phyloP scores from a whole-genome alignment of 2,113 vertebrate genomes.

The Caretta caretta region DNA sequence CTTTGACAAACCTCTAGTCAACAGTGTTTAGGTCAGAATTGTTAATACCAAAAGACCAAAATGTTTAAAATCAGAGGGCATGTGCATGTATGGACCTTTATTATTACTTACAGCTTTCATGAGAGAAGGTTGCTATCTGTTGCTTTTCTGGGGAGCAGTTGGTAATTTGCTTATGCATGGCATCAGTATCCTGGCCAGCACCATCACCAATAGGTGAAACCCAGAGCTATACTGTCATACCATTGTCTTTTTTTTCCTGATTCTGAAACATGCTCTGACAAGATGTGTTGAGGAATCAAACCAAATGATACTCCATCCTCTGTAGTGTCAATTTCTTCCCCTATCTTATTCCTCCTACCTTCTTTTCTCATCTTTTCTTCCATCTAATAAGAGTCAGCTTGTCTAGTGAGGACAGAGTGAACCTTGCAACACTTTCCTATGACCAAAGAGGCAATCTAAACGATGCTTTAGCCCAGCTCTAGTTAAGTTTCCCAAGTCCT shows the following conservation, averaged over 20 bases:
- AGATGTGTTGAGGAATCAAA: background rate
- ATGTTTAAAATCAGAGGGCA: background rate
- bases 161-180: background rate
- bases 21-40: background rate
- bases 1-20: background rate
- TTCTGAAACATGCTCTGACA: background rate
- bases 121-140: fast-evolving
- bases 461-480: too few relatives aligned
- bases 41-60: background rate
- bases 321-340: background rate
- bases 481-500: too few relatives aligned
- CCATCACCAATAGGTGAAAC: background rate
- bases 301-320: too few relatives aligned
- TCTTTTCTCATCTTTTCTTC: background rate
- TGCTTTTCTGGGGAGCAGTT: fast-evolving
- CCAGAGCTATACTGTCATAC: background rate
- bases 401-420: background rate
- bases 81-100: fast-evolving
- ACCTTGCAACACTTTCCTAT: background rate
- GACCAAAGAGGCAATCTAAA: too few relatives aligned
- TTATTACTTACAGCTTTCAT: fast-evolving
- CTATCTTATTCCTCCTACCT: background rate
- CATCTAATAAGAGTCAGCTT: background rate
- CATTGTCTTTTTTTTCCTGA: fast-evolving
- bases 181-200: background rate